Evolutionary conservation across 2,113 vertebrate genomes (phyloP), one percentile per base, ranked within the genome.

Genomic region (Vulpes ferrilata): DNA sequence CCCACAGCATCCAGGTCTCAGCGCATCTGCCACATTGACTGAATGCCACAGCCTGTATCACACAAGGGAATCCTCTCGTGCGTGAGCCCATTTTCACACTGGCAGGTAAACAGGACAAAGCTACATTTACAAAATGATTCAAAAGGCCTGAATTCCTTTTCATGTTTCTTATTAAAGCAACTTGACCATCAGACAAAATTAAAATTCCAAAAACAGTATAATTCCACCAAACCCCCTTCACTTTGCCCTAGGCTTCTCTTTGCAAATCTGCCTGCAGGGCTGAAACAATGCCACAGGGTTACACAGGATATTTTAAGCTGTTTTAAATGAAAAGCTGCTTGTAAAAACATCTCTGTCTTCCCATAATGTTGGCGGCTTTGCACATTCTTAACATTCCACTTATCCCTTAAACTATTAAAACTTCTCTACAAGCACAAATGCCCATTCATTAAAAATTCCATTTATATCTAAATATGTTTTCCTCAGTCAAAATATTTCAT

Each of bases 71-170:
- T 43, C 71, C 0, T 87, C 0, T 53, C 16, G 22, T 3, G 20
- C 0, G 10, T 0, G 1, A 38, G 35, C 59, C 55, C 19, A 22
- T 1, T 11, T 74, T 67, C 51, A 38, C 0, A 0, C 3, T 3
- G 3, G 59, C 38, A 53, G 35, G 16, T 13, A 25, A 22, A 57
- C 1, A 3, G 0, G 13, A 4, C 19, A 48, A 27, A 55, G 22
- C 6, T 7, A 71, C 64, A 23, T 8, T 59, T 92, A 25, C 4
- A 90, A 53, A 83, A 43, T 79, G 22, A 73, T 53, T 69, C 22
- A 9, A 60, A 92, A 80, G 11, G 5, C 19, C 22, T 19, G 20
- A 38, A 55, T 67, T 86, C 1, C 7, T 71, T 93, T 59, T 59
- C 7, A 23, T 69, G 59, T 11, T 23, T 74, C 15, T 71, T 74